These are phyloP conservation scores for Campoplex capitator DNA, from an alignment of 2,888 invertebrate species.

Conservation along the genomic window DNA sequence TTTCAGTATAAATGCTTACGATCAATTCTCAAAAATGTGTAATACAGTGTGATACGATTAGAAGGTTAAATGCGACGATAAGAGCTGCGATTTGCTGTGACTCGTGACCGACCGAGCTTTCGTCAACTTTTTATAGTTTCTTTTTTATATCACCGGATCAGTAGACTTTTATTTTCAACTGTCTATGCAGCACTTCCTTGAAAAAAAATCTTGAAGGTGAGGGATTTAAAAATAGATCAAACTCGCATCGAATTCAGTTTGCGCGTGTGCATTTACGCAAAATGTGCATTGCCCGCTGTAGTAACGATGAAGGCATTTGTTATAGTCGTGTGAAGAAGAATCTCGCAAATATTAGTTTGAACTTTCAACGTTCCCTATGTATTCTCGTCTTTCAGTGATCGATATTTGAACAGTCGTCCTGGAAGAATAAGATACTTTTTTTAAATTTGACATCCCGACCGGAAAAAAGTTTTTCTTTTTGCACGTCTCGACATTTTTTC, in stretches of 20 bases:
- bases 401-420: constrained; percentile 62
- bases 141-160: too few species aligned
- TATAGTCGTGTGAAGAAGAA: constrained; percentile 25
- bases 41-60: too few species aligned
- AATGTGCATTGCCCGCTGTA: neutral
- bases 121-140: too few species aligned
- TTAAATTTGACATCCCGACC: constrained; percentile 4
- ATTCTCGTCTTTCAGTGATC: constrained; percentile 15
- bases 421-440: constrained; percentile 32
- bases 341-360: constrained; percentile 33
- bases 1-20: too few species aligned
- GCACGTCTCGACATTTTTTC: constrained; percentile 1
- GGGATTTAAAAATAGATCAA: neutral
- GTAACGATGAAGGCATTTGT: constrained; percentile 16
- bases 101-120: too few species aligned
- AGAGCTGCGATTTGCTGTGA: too few species aligned
- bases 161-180: too few species aligned
- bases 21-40: too few species aligned
- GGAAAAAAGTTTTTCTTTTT: neutral
- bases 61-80: too few species aligned
- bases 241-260: neutral
- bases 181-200: too few species aligned
- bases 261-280: neutral
- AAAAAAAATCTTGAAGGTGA: neutral
- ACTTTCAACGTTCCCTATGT: constrained; percentile 23